A percentile compares a stretch with the other conserved stretches of the same genome.
Conservation (phyloP, 2,888 invertebrate genomes). For the Hypercompe scribonia region DNA sequence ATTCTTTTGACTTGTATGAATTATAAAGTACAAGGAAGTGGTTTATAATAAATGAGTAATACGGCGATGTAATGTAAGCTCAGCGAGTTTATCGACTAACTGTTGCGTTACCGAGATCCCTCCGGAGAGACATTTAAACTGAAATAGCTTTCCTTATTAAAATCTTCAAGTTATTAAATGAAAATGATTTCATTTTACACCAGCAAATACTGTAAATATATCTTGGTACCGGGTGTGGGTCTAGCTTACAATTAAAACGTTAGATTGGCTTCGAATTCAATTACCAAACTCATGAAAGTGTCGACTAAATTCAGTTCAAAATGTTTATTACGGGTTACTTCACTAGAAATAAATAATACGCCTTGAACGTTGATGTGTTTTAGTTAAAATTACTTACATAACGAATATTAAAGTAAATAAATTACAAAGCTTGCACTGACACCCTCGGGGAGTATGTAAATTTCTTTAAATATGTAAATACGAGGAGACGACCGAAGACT, state of each 20-base stretch:
- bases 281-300: neutral
- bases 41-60: constrained; percentile 42
- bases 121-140: constrained; percentile 47
- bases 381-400: constrained; percentile 5
- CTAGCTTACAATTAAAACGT: neutral
- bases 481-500: constrained; percentile 25
- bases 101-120: constrained; percentile 66
- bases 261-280: neutral
- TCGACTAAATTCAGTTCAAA: neutral
- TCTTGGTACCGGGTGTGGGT: neutral
- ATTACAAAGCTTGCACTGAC: constrained; percentile 34
- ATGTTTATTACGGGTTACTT: neutral
- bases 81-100: constrained; percentile 69
- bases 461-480: constrained; percentile 51
- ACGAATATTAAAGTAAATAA: constrained; percentile 12
- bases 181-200: constrained; percentile 41
- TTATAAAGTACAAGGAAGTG: neutral
- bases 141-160: constrained; percentile 65
- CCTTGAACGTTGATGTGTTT: neutral
- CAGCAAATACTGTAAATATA: neutral
- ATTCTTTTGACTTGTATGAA: neutral
- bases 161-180: constrained; percentile 52
- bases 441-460: constrained; percentile 44
- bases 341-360: neutral
- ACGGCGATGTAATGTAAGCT: constrained; percentile 49